These are phyloP conservation scores for Agrenia bidenticulata DNA, from an alignment of 2,888 invertebrate species.

Conservation along the genomic window DNA sequence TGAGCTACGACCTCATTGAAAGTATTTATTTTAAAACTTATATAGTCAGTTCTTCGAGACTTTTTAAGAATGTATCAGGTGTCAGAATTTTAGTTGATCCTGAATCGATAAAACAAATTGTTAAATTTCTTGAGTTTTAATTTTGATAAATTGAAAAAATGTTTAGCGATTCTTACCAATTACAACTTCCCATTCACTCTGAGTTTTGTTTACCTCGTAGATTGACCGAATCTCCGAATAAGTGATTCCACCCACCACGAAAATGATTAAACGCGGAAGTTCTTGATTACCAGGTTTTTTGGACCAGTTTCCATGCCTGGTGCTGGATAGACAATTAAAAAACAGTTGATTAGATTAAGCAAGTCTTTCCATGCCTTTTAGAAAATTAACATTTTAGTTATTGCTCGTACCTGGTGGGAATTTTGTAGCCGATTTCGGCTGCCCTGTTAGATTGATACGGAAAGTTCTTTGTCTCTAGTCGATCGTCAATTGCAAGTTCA, in stretches of 20 bases:
- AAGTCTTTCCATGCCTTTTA: neutral
- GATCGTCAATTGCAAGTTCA: conserved; percentile 40
- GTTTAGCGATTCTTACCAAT: conserved; percentile 34
- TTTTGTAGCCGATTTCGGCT: conserved; percentile 30
- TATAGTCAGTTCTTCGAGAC: conserved; percentile 66
- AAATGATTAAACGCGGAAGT: conserved; percentile 43
- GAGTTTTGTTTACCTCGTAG: conserved; percentile 40
- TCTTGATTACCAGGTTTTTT: conserved; percentile 30
- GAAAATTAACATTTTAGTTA: neutral
- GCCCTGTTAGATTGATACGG: conserved; percentile 41
- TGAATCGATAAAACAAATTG: neutral
- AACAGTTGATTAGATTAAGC: too few relatives aligned
- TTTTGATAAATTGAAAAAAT: neutral
- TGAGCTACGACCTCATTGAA: too few relatives aligned
- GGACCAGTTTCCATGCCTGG: conserved; percentile 41
- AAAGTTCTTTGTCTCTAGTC: conserved; percentile 39
- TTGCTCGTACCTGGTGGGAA: conserved; percentile 32
- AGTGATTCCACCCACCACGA: conserved; percentile 46
- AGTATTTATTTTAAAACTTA: too few relatives aligned
- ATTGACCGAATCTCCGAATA: conserved; percentile 47
- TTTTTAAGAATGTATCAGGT: conserved; percentile 92
- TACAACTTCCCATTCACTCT: conserved; percentile 45
- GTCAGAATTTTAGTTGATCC: conserved; percentile 77
- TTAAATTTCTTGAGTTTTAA: neutral
- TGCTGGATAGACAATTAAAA: too few relatives aligned